Evolutionary conservation across 2,888 invertebrate genomes (phyloP), one percentile per base, ranked within the genome.

Genomic region (Erynnis tages): DNA sequence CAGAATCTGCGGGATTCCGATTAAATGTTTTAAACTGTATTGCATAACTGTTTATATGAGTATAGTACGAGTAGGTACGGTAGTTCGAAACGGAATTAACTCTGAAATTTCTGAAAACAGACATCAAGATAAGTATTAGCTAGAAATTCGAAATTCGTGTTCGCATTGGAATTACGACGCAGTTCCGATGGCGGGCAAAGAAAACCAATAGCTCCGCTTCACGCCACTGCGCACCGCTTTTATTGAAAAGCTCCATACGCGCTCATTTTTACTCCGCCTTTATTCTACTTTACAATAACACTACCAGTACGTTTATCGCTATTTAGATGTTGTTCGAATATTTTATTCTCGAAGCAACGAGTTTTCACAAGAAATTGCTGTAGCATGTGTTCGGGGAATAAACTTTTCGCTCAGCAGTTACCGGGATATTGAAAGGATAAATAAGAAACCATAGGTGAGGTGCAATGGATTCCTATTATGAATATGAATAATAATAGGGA

Each of bases 191-290:
- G 54, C 57, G 35, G 58, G 71, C 71, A 78, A 80, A 79, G 80
- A 78, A 80, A 79, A 75, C 75, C 82, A 80, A 83, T 79, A 78
- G 74, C 69, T 66, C 63, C 65, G 71, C 74, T 80, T 77, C 74
- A 75, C 70, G 69, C 79, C 69, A 71, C 66, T 69, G 76, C 25
- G 34, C 34, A 50, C 35, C 35, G 43, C 69, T 79, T 83, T 79
- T 83, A 82, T 84, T 81, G 79, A 84, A 84, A 81, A 78, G 72
- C 73, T 62, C 57, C 61, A 71, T 64, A 69, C 66, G 62, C 66
- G 69, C 60, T 62, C 61, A 67, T 73, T 78, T 76, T 73, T 73
- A 69, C 66, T 63, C 60, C 60, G 67, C 69, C 76, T 76, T 76
- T 73, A 72, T 63, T 66, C 56, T 57, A 58, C 63, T 68, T 58